Percentiles rank a stretch among this genome's conserved stretches.
Evolutionary conservation across 2,888 invertebrate genomes (phyloP).

Genomic region (Athalia rosae): DNA sequence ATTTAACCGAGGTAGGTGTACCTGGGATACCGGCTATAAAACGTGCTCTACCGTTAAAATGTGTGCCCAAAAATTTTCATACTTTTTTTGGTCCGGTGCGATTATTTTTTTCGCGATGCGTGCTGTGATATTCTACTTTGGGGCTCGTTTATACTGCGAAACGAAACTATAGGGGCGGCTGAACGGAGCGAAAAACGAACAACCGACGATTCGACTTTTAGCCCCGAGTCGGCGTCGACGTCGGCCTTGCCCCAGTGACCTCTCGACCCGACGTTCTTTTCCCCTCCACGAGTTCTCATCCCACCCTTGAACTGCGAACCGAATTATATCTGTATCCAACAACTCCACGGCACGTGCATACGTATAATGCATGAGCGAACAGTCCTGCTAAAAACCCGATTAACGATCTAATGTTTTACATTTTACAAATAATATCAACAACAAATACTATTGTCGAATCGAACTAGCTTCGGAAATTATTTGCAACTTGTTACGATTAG

Average conservation of each 20-base stretch:
- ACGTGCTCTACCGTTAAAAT: no score
- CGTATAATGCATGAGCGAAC: slow-evolving; percentile 23
- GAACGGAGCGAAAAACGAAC: slow-evolving; percentile 15
- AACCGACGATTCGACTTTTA: no score
- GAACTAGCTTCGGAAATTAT: no score
- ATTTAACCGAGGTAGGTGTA: no score
- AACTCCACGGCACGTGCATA: slow-evolving; percentile 3
- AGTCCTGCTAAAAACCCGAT: slow-evolving; percentile 33
- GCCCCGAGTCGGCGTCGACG: slow-evolving; percentile 4
- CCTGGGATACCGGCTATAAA: no score
- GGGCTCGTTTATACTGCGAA: no score
- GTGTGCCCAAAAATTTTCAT: no score
- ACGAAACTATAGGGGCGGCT: neutral
- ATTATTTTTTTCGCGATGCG: no score
- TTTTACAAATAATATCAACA: no score
- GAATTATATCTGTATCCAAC: slow-evolving; percentile 8
- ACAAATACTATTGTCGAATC: neutral
- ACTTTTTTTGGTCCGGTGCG: no score
- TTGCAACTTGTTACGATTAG: no score
- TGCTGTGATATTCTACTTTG: no score
- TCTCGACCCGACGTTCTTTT: slow-evolving; percentile 56
- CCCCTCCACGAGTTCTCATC: neutral
- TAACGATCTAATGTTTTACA: slow-evolving; percentile 13
- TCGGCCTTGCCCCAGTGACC: slow-evolving; percentile 64
- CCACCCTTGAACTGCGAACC: neutral